Base-by-base conservation (phyloP, 2,113 vertebrate genomes). In the Callorhinus ursinus region DNA sequence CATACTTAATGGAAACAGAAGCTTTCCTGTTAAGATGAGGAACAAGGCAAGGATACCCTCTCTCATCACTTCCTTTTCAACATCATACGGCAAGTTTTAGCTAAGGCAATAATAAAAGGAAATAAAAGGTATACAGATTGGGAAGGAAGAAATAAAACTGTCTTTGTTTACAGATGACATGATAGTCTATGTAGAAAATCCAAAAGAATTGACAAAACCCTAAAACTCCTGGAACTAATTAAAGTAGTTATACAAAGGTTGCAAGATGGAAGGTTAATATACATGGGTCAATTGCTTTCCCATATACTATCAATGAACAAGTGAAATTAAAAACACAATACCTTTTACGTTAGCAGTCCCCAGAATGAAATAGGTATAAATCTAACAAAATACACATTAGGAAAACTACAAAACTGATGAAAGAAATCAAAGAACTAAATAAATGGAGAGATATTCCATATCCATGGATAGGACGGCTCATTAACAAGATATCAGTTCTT, bases 151-250 rank as follows among this genome's bases (percentile, higher is more conserved):
- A 72, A 83, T 88, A 80, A 84, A 63, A 63, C 24, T 51, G 18
- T 67, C 63, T 67, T 63, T 67, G 63, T 55, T 83, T 92, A 71
- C 9, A 88, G 33, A 72, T 72, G 26, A 87, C 42, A 55, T 18
- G n/a, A 82, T 36, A 33, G 11, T 80, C 65, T 90, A 42, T 26
- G 24, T 85, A 59, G 85, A 90, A 95, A 72, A 83, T 39, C 28
- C n/a, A 59, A 74, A 97, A 90, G 31, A 94, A n/a, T 6, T 28
- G n/a, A 72, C 28, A 88, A 71, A 91, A 33, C n/a, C 61, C 72
- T 15, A 28, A 28, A 76, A 76, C 72, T 36, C 13, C 79, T 86
- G 31, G 26, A 92, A 39, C 28, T 72, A 93, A 10, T n/a, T 46
- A 46, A 71, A 81, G 19, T 69, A 63, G 63, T 67, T 72, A 57